These are phyloP conservation scores for Parthenolecanium corni DNA, from an alignment of 2,888 invertebrate genomes.

Conservation along the genomic window DNA sequence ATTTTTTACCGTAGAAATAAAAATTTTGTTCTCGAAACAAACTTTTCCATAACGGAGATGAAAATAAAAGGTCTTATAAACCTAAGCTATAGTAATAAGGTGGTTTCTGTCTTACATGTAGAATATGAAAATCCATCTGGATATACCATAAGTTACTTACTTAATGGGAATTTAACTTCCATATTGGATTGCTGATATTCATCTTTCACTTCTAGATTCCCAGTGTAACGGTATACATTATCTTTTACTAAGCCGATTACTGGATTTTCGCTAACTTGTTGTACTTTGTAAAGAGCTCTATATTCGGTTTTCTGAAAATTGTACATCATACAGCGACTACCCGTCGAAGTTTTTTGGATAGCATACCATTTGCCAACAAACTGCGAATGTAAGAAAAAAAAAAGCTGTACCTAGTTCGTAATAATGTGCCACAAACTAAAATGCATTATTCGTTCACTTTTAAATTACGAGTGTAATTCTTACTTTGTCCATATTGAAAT, in stretches of 20 bases:
- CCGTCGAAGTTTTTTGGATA: conserved; percentile 69
- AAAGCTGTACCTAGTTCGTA: not conserved
- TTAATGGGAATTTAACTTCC: conserved; percentile 64
- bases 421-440: not conserved
- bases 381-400: conserved; percentile 39
- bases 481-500: conserved; percentile 65
- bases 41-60: too few relatives aligned
- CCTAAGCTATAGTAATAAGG: too few relatives aligned
- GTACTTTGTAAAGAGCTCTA: conserved; percentile 54
- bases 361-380: conserved; percentile 71
- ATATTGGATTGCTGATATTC: conserved; percentile 55
- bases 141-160: conserved; percentile 55
- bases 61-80: too few relatives aligned
- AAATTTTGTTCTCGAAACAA: too few relatives aligned
- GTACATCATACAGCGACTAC: conserved; percentile 64
- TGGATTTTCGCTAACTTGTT: conserved; percentile 44
- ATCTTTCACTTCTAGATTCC: conserved; percentile 50
- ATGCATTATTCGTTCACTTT: not conserved
- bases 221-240: conserved; percentile 68
- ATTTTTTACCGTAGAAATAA: too few relatives aligned
- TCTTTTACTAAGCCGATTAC: conserved; percentile 55
- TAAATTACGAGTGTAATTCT: conserved; percentile 33
- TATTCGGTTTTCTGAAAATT: conserved; percentile 59
- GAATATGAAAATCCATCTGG: too few relatives aligned
- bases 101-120: too few relatives aligned